Evolutionary conservation across 2,113 vertebrate species (phyloP).

Genomic region (Pimephales promelas): DNA sequence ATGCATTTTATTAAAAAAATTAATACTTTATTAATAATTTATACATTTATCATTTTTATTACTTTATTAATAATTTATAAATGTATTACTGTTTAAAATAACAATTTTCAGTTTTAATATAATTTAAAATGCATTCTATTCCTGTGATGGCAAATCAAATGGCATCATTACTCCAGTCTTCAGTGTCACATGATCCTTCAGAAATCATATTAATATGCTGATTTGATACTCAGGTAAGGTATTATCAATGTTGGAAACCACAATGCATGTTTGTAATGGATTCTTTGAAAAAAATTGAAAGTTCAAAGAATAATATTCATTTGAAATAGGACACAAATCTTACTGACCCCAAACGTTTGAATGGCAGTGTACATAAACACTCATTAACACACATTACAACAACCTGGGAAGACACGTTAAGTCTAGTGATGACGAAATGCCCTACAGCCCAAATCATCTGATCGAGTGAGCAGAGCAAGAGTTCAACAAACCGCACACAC

Average conservation of each 20-base stretch:
- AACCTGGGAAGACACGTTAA: background rate
- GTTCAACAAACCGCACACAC: conserved; percentile 48
- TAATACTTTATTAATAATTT: too few species aligned
- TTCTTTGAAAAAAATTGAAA: background rate
- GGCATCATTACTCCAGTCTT: background rate
- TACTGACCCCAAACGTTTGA: too few species aligned
- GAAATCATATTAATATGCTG: background rate
- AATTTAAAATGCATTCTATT: background rate
- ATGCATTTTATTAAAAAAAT: too few species aligned
- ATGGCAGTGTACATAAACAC: too few species aligned
- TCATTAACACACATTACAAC: too few species aligned
- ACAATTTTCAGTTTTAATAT: background rate
- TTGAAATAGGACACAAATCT: too few species aligned
- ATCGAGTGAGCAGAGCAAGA: conserved; percentile 49
- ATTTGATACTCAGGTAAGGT: background rate
- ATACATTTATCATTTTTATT: too few species aligned
- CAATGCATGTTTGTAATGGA: background rate
- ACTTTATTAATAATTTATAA: too few species aligned
- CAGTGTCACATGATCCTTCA: background rate
- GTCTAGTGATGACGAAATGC: conserved; percentile 17
- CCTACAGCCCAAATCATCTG: conserved; percentile 48
- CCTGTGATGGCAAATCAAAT: too few species aligned
- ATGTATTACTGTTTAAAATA: too few species aligned
- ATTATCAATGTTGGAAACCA: background rate
- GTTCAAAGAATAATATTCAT: too few species aligned